Conservation (phyloP, 2,113 vertebrate species). For the Tapirus terrestris region DNA sequence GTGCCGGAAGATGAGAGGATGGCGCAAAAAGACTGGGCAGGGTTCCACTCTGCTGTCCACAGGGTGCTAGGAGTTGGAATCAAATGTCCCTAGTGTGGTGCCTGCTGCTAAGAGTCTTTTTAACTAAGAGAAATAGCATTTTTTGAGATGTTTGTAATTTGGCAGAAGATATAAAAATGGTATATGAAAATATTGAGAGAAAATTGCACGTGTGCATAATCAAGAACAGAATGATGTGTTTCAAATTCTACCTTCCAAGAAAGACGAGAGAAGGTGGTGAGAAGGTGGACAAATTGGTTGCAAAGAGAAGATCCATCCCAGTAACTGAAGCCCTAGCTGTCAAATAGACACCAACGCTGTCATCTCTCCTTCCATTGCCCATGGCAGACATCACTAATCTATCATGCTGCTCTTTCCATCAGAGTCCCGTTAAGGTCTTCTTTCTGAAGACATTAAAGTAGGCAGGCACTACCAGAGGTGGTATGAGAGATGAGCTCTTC, state of each 20-base stretch:
- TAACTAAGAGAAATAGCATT: not conserved
- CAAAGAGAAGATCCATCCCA: not conserved
- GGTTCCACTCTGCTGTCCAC: too few relatives aligned
- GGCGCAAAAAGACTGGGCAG: too few relatives aligned
- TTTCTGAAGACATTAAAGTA: not conserved
- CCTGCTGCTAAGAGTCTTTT: not conserved
- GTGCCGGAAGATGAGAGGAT: too few relatives aligned
- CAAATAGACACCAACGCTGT: too few relatives aligned
- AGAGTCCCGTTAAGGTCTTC: not conserved
- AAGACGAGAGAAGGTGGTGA: not conserved
- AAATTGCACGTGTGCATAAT: not conserved
- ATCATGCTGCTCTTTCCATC: not conserved
- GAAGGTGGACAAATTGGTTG: not conserved
- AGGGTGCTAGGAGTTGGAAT: too few relatives aligned
- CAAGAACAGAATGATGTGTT: not conserved
- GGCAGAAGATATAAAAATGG: not conserved
- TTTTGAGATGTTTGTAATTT: not conserved
- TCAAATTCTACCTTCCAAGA: not conserved
- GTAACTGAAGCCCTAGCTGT: not conserved
- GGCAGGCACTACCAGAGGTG: not conserved
- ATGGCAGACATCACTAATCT: not conserved
- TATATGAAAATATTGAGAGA: not conserved
- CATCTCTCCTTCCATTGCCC: not conserved
- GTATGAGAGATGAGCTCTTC: not conserved
- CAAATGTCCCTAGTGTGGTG: rapidly evolving